Evolutionary conservation across 2,888 invertebrate species (phyloP), one percentile per base, ranked within the genome.

Genomic region (Hypolimnas misippus): DNA sequence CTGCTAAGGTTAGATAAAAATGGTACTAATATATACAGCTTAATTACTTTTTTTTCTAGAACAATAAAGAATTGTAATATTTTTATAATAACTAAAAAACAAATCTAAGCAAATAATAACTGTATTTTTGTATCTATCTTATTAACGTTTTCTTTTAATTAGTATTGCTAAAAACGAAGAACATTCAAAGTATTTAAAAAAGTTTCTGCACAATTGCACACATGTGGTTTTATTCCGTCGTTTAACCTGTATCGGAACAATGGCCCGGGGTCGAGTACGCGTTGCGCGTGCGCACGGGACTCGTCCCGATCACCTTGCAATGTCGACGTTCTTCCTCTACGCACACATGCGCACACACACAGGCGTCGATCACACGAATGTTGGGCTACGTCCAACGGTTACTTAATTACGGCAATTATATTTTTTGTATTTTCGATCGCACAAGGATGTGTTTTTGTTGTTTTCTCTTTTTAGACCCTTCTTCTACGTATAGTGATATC

Each of bases 241-340:
- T 33, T 51, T 35, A 42, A 44, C 55, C 51, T 14, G 62, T 51
- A 44, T 50, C 31, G 70, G 63, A 63, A 66, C 65, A 62, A 63
- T 67, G 65, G 59, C 62, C 66, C 33, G 59, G 52, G 58, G 62
- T 55, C 62, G 65, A 51, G 46, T 50, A 57, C 53, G 55, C n/a
- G 46, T 8, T 56, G 62, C 57, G 61, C 50, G 29, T 42, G 46
- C 56, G 55, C 53, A 57, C 50, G 63, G 50, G 62, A 67, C 69
- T 51, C 54, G 60, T 63, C 65, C 33, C 31, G 63, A 60, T 66
- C 63, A 66, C 66, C 66, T 66, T 66, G 66, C 66, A 66, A 66
- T 66, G 66, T 64, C 66, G 64, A 64, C 57, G 52, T 51, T 51
- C 65, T 55, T 65, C 65, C 65, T 62, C 42, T 16, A 64, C 42